These are phyloP conservation scores for Mylabris phalerata DNA, from an alignment of 1,140 invertebrate species.

Conservation along the genomic window DNA sequence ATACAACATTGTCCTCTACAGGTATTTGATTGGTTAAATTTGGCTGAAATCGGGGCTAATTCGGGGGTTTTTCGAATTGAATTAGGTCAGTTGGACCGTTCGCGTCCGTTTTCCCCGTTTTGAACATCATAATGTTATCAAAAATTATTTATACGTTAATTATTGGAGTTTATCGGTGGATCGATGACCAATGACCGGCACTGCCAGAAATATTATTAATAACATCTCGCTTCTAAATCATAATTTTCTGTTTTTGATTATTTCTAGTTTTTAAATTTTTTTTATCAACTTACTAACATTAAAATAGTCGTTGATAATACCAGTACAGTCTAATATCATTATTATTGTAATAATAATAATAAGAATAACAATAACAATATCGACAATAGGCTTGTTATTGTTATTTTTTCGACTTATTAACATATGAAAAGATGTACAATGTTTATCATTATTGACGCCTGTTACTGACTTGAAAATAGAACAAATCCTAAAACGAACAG, in stretches of 20 bases:
- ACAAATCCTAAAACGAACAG: too few species aligned
- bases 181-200: constrained; percentile 28
- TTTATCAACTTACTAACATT: neutral
- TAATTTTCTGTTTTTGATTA: neutral
- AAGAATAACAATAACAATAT: too few species aligned
- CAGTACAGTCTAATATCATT: neutral
- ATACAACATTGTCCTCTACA: constrained; percentile 16
- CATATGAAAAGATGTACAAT: too few species aligned
- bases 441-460: too few species aligned
- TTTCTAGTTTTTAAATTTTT: constrained; percentile 1
- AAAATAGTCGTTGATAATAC: neutral
- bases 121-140: neutral
- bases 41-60: neutral
- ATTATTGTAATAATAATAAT: too few species aligned
- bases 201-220: constrained; percentile 29
- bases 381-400: too few species aligned
- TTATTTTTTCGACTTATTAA: too few species aligned
- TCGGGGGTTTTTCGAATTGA: neutral
- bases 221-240: constrained; percentile 21
- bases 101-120: neutral
- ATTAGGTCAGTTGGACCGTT: neutral
- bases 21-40: constrained; percentile 1
- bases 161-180: constrained; percentile 17
- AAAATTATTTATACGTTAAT: neutral
- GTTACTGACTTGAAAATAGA: too few species aligned